Evolutionary conservation across 2,797 vertebrate species (phyloP), one percentile per base, ranked within the genome.

Genomic region (Tapera naevia): DNA sequence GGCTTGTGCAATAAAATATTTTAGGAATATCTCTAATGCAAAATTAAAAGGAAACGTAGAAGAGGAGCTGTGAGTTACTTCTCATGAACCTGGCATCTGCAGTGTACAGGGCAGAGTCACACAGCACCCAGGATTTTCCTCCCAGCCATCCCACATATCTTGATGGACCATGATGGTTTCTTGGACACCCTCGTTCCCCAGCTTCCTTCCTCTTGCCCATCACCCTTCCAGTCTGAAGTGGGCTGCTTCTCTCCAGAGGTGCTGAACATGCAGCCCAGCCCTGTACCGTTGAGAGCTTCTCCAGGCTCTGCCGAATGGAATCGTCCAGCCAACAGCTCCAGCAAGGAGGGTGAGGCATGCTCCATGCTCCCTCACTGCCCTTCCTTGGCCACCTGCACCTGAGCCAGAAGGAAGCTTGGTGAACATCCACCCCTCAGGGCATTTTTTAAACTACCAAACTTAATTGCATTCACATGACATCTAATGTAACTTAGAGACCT

Each of bases 111-210:
- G 32, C 27, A 60, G 10, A 9, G 27, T 80, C 7, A 18, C 48
- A 35, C 4, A 13, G 48, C n/a, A 39, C 5, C 5, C 48, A n/a
- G n/a, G 16, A 22, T 64, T 72, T 54, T 62, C 17, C 30, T 33
- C 11, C 1, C 0, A 64, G 39, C 18, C 33, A 5, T 32, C 43
- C 37, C 45, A 25, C 0, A 0, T 8, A 30, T 54, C 19, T 25
- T 70, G 35, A 19, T 32, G 39, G 67, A 11, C 21, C 43, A 8
- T 8, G 24, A 10, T 21, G n/a, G 16, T 33, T 83, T 33, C 35
- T 11, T 57, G 58, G 58, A 53, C 25, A 56, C 17, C 10, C 7
- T 61, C 23, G 25, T 0, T 50, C 12, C 8, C 17, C n/a, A 76
- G 16, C 32, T 86, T 43, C 30, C 35, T 37, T 32, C 21, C 17